Evolutionary conservation across 2,113 vertebrate genomes (phyloP), one percentile per base, ranked within the genome.

Genomic region (Tenebrosternarchus preto): DNA sequence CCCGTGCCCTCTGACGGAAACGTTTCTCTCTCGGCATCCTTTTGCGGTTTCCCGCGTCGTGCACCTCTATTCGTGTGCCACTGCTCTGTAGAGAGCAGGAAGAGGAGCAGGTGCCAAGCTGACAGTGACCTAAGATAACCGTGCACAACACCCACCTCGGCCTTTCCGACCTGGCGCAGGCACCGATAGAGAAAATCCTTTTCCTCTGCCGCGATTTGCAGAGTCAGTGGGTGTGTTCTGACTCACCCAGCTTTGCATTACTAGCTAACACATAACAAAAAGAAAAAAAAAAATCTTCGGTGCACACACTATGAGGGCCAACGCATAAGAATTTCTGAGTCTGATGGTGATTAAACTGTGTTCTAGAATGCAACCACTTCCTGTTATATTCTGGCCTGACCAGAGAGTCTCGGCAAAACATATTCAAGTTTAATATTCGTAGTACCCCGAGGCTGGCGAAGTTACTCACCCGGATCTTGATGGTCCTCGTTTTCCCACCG

Each of bases 381-480:
- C 6, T 19, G 16, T 66, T 27, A 22, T 22, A n/a, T n/a, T 39
- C 64, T 39, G 3, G 12, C 19, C 31, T 68, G 33, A 39, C 64
- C 16, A 7, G n/a, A 39, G 8, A 64, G 17, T 22, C 25, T 43
- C 31, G 25, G 36, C 31, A 24, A 70, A 71, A 9, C 66, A 27
- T 27, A 55, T 25, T n/a, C 59, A 36, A 55, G 11, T 4, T 63
- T 64, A 31, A 16, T 16, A 46, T 76, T 27, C 29, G 27, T n/a
- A 29, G 4, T 1, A 63, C 12, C 12, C n/a, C n/a, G 6, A 57
- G 63, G 33, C 31, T 24, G 39, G 3, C 4, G 22, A 1, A 8
- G 17, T 46, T 57, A 94, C 95, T 96, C 91, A 96, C 95, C 90
- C 82, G 89, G 46, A 96, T 96, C 92, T 95, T 96, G 86, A 95